Percentiles rank a stretch among this genome's conserved stretches.
These are phyloP conservation scores for Cerastis rubricosa DNA, from an alignment of 2,888 invertebrate genomes.

Conservation along the genomic window DNA sequence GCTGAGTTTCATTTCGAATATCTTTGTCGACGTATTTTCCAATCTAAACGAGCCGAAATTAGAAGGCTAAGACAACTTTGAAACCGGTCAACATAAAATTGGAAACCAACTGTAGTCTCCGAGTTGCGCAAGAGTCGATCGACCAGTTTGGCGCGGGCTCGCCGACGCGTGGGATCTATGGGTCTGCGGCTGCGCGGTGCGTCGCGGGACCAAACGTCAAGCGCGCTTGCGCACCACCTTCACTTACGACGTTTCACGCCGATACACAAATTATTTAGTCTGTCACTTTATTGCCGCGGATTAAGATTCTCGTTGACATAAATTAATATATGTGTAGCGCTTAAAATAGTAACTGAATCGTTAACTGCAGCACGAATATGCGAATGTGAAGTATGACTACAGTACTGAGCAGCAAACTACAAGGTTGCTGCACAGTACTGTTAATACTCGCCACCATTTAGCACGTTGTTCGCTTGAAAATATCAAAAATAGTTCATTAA, in stretches of 20 bases:
- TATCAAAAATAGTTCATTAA: conserved; percentile 1
- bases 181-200: conserved; percentile 56
- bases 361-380: conserved; percentile 63
- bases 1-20: conserved; percentile 73
- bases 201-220: conserved; percentile 54
- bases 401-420: too few species aligned
- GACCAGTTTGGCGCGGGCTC: conserved; percentile 86
- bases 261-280: conserved; percentile 79
- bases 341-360: conserved; percentile 77
- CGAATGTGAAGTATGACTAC: conserved; percentile 13
- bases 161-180: conserved; percentile 86
- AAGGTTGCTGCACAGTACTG: not conserved
- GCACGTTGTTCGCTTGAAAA: conserved; percentile 14
- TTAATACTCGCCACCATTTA: not conserved
- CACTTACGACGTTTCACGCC: conserved; percentile 75
- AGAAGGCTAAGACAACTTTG: conserved; percentile 89
- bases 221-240: conserved; percentile 48
- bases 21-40: conserved; percentile 86
- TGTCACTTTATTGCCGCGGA: conserved; percentile 84
- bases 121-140: conserved; percentile 88
- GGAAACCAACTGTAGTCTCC: conserved; percentile 89
- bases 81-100: conserved; percentile 91
- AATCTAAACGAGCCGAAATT: conserved; percentile 90
- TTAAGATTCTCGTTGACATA: conserved; percentile 87
- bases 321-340: conserved; percentile 80